Evolutionary conservation across 2,113 vertebrate species (phyloP).

Genomic region (Dicerorhinus sumatrensis): DNA sequence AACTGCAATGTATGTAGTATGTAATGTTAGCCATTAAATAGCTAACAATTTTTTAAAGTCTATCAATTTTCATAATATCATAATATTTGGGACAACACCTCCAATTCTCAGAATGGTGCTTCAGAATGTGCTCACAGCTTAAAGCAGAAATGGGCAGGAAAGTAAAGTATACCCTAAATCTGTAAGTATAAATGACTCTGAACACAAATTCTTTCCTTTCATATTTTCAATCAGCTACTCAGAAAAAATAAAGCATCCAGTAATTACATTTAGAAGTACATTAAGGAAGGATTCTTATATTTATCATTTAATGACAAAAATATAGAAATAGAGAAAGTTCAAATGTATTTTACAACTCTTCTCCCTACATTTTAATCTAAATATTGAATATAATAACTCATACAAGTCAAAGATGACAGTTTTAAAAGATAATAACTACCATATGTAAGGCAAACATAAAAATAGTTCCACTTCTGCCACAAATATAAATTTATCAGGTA

Average conservation of each 20-base stretch:
- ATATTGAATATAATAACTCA: not conserved
- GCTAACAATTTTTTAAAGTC: not conserved
- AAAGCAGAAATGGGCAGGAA: not conserved
- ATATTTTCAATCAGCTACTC: not conserved
- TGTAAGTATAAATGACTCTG: not conserved
- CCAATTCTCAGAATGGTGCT: not conserved
- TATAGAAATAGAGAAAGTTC: not conserved
- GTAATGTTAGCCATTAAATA: not conserved
- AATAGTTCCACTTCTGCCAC: not conserved
- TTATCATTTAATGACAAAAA: not conserved
- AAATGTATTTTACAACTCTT: not conserved
- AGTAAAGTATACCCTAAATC: not conserved
- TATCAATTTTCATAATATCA: not conserved
- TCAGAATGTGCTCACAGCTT: not conserved
- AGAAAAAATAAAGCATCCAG: conserved; percentile 11
- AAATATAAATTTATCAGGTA: conserved; percentile 29
- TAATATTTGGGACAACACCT: not conserved
- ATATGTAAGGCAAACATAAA: conserved; percentile 10
- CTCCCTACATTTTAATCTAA: not conserved
- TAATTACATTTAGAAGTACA: not conserved
- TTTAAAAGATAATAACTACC: conserved; percentile 3
- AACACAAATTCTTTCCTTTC: not conserved
- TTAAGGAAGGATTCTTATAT: not conserved
- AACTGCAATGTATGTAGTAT: not conserved
- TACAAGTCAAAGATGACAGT: not conserved